Base-by-base conservation (phyloP, 2,888 invertebrate species). In the Hemistola chrysoprasaria region DNA sequence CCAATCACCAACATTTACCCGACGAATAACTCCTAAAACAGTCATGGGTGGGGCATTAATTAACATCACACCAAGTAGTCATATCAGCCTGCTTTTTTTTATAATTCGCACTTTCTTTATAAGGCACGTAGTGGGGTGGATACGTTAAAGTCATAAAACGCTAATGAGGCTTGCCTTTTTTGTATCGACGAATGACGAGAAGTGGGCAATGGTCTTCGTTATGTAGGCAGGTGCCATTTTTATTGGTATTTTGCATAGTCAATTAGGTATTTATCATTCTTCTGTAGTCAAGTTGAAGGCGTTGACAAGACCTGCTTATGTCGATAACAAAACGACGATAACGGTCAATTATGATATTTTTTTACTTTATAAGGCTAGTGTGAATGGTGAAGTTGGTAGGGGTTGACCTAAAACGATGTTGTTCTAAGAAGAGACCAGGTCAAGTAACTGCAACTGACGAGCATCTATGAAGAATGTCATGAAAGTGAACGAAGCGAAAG, bases 41-140 rank as follows among this genome's bases (percentile, higher is more conserved):
- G 78, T 43, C 56, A 71, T 74, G 72, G 78, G 79, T 65, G 81
- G 78, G 54, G 65, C 59, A 35, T 52, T 52, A 53, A 50, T 53
- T 52, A 50, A 33, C 46, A 47, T 50, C 47, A 26, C n/a, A 1
- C n/a, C 1, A 25, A 10, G 9, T 27, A 8, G 24, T 34, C 25
- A 29, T 11, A 22, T 21, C 29, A 32, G 33, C 29, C 32, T 38
- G 43, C 30, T 38, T 44, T 47, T 42, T 35, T 38, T 32, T 32
- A 40, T 38, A 38, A 30, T 47, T 43, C 36, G 53, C 56, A 54
- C 46, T 61, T 60, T 61, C 62, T 62, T 50, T 43, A 50, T 62
- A 60, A 54, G 53, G 59, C 49, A 44, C 52, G 43, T 43, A 62
- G 59, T 57, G 64, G 63, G 44, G 47, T 53, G 50, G 49, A 53